Evolutionary conservation across 2,888 invertebrate genomes (phyloP), one percentile per base, ranked within the genome.

Genomic region (Isoperla grammatica): DNA sequence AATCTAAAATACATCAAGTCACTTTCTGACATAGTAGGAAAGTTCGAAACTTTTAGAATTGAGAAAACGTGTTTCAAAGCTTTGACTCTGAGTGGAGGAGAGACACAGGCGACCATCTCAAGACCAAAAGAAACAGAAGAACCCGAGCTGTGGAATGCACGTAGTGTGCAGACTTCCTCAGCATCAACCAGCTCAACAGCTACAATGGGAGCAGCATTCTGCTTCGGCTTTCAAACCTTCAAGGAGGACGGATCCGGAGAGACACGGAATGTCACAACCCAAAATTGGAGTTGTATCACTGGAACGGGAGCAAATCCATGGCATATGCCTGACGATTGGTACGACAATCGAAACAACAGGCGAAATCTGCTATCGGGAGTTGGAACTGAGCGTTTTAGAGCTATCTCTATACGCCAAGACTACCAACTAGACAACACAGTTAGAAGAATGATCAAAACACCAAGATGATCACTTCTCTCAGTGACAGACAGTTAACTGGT

Each of bases 31-130:
- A 67, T 65, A 12, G 53, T 68, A 8, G 66, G 65, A 42, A 62
- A 60, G 61, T 65, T 65, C 15, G 61, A 63, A 46, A 68, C 66
- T 6, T 68, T 61, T 55, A 56, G 61, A 57, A 63, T 46, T 17
- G 67, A 68, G 29, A 67, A 68, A 59, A 62, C 69, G n/a, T 13
- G 11, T 1, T 64, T 69, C 42, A 61, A 61, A 20, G 65, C 65
- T 54, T 43, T 65, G 15, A 60, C 56, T 1, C 12, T 60, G 40
- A 57, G 29, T 8, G 68, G 67, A 17, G 67, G 69, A 13, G 67
- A 69, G 54, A 64, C 67, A 1, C 67, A 68, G 62, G 62, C 65
- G 2, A 58, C 68, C 12, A 59, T 46, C 22, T 58, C 66, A 5
- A 43, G 53, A 48, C 68, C 68, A 8, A 63, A 23, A 11, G 66